Evolutionary conservation across 2,888 invertebrate species (phyloP).

Genomic region (Machimus atricapillus): DNA sequence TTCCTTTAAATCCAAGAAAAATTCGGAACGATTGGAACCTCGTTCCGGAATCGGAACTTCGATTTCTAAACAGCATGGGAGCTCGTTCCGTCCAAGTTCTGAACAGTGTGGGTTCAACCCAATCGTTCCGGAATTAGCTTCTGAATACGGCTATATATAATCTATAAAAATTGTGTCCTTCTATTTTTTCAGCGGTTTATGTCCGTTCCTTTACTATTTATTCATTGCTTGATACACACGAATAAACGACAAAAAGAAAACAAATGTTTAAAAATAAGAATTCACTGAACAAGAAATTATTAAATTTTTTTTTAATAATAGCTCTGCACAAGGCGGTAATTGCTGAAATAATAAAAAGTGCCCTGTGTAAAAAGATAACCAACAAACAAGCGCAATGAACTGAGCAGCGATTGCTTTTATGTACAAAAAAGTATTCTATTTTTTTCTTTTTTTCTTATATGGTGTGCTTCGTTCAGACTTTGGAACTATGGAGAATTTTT

Average conservation of each 20-base stretch:
- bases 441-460: conserved; percentile 42
- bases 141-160: too few relatives aligned
- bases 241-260: not conserved
- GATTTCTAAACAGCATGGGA: too few relatives aligned
- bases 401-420: conserved; percentile 1
- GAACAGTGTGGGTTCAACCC: too few relatives aligned
- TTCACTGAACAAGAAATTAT: not conserved
- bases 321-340: not conserved
- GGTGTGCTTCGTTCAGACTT: conserved; percentile 48
- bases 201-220: too few relatives aligned
- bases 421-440: not conserved
- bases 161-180: too few relatives aligned
- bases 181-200: too few relatives aligned
- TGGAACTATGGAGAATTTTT: conserved; percentile 41
- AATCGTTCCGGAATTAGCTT: too few relatives aligned
- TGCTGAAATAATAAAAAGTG: not conserved
- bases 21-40: too few relatives aligned
- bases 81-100: too few relatives aligned
- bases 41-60: too few relatives aligned
- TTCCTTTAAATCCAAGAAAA: too few relatives aligned
- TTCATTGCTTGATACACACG: not conserved
- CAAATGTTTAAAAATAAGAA: not conserved
- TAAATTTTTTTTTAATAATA: not conserved
- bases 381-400: not conserved
- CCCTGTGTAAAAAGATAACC: not conserved